phyloP scores from a whole-genome alignment of 2,113 vertebrate genomes.

The Maccullochella peelii region DNA sequence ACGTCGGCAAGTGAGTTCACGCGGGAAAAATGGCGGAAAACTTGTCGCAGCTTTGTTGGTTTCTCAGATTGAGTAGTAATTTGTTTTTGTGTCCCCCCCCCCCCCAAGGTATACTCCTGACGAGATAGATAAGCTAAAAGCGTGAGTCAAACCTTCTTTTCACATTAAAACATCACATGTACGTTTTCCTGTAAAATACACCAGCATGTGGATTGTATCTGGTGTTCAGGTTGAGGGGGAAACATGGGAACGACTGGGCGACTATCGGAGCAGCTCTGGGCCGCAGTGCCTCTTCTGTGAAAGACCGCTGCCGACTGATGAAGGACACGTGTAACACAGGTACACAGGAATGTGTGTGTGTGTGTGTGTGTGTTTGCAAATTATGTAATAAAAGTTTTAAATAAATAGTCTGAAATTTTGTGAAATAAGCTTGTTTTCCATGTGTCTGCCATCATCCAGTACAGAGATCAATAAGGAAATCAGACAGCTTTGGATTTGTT shows the following conservation, averaged over 20 bases:
- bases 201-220: background rate
- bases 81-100: no score
- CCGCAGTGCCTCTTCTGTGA: conserved; percentile 97
- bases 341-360: conserved; percentile 56
- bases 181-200: background rate
- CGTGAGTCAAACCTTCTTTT: conserved; percentile 86
- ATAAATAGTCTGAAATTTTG: no score
- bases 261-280: conserved; percentile 96
- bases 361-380: no score
- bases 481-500: background rate
- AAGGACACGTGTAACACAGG: conserved; percentile 99
- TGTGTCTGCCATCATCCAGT: background rate
- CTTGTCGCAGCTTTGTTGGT: accelerated
- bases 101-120: conserved; percentile 90
- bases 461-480: background rate
- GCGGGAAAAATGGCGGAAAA: accelerated
- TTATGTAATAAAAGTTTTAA: no score
- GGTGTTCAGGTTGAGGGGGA: conserved; percentile 89
- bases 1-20: conserved; percentile 95
- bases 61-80: background rate
- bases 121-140: conserved; percentile 96
- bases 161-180: background rate
- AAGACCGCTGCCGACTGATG: conserved; percentile 97
- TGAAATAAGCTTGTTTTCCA: background rate
- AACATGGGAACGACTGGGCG: conserved; percentile 99